Conservation (phyloP, 1,140 invertebrate genomes). For the Aphaenogaster ashmeadi region DNA sequence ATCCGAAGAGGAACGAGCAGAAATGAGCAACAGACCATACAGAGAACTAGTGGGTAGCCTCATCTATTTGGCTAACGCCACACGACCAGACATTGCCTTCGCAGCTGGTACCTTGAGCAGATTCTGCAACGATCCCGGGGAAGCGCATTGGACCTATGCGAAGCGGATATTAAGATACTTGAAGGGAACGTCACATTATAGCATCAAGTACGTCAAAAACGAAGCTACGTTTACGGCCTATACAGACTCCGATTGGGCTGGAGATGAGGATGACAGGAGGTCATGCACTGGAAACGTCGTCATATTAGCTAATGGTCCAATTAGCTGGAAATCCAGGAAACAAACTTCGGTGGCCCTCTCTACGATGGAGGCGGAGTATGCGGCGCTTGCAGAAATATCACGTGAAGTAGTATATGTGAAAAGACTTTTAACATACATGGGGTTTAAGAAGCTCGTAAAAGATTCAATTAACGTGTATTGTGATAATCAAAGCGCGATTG, state of each 20-base stretch:
- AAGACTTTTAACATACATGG: conserved; percentile 67
- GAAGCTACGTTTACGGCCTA: conserved; percentile 49
- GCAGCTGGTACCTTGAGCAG: background rate
- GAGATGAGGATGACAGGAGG: conserved; percentile 64
- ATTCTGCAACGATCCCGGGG: conserved; percentile 22
- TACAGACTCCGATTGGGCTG: conserved; percentile 71
- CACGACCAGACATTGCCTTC: background rate
- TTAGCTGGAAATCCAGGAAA: conserved; percentile 60
- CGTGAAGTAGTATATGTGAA: conserved; percentile 80
- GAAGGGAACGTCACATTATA: conserved; percentile 65
- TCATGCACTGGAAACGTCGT: conserved; percentile 68
- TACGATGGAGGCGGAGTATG: conserved; percentile 85
- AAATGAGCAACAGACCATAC: conserved; percentile 20
- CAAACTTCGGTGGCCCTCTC: conserved; percentile 63
- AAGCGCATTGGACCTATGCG: conserved; percentile 65
- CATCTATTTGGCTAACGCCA: conserved; percentile 16
- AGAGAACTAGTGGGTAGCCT: conserved; percentile 3
- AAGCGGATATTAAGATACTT: conserved; percentile 76
- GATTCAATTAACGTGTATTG: conserved; percentile 49
- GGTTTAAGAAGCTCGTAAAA: background rate
- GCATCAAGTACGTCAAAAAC: conserved; percentile 53
- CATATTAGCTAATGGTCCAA: conserved; percentile 27
- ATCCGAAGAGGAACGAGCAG: background rate
- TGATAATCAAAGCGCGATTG: conserved; percentile 81
- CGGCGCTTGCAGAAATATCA: conserved; percentile 75